Percentiles rank a stretch among this genome's conserved stretches.
phyloP scores from a whole-genome alignment of 2,888 invertebrate species.

The Elysia crispata region DNA sequence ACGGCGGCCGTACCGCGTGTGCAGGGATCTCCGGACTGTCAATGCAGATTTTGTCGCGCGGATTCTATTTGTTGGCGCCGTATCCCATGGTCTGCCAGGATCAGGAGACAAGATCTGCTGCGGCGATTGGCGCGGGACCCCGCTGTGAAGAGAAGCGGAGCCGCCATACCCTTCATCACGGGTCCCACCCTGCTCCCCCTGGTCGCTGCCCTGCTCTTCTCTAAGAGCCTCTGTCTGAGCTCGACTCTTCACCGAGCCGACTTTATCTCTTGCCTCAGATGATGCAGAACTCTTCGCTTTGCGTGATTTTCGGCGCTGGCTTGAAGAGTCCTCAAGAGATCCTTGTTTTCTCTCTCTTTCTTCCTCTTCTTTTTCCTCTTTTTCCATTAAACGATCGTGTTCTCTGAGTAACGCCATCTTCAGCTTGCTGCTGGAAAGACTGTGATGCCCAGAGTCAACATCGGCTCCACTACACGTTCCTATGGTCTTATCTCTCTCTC shows the following conservation, averaged over 20 bases:
- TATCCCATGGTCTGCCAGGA: not conserved
- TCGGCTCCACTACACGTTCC: conserved; percentile 36
- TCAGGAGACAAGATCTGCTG: not conserved
- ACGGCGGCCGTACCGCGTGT: conserved; percentile 1
- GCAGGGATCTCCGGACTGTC: conserved; percentile 15
- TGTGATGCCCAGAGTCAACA: conserved; percentile 50
- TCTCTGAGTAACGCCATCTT: not conserved
- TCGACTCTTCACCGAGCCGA: conserved; percentile 41
- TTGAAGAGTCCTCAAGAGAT: not conserved
- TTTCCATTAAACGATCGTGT: conserved; percentile 24
- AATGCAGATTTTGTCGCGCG: conserved; percentile 47
- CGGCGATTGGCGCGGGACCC: not conserved
- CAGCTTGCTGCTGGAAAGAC: conserved; percentile 3
- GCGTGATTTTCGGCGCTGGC: not conserved
- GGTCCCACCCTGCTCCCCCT: not conserved
- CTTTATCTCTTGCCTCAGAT: not conserved
- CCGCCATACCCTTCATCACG: conserved; percentile 21
- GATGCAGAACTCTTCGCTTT: not conserved
- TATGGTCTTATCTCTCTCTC: conserved; percentile 28
- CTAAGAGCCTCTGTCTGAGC: not conserved
- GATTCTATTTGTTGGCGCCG: conserved; percentile 28
- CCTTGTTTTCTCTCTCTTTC: not conserved
- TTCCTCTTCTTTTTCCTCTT: not conserved
- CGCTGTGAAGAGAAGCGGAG: not conserved
- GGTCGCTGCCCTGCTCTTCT: not conserved